Base-by-base conservation (phyloP, 2,113 vertebrate genomes). In the Podocnemis expansa region DNA sequence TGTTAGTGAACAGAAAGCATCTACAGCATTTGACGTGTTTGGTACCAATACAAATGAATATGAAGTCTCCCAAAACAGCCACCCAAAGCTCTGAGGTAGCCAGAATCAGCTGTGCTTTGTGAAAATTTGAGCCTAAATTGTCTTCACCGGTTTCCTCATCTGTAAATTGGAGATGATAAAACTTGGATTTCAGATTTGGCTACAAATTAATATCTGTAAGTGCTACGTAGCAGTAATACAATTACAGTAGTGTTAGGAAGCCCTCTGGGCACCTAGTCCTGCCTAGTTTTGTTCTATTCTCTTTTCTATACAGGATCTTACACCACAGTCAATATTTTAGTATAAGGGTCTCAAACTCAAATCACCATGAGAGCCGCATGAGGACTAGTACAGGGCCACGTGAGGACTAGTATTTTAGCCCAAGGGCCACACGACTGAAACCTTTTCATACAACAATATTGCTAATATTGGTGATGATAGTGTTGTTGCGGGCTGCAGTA, bases 231-330 rank as follows among this genome's bases (percentile, higher is more conserved):
- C 58, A 55, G 67, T 80, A 75, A 38, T 52, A 84, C 10, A 34
- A 21, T 38, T 49, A n/a, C 19, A 0, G 0, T 45, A 45, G 10
- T 10, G 17, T 52, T 0, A 0, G 47, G 22, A 31, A n/a, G 10
- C 51, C 25, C 31, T 73, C 27, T 47, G 38, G 3, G n/a, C 85
- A 89, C n/a, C 21, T 94, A 79, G 43, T 34, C 56, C 54, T 3
- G 0, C 56, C 78, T n/a, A 41, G 70, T 51, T 1, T 0, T 34
- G 52, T 1, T 0, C 2, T 73, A 1, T 70, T n/a, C 60, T 34
- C 58, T 38, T 10, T 70, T n/a, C 63, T 22, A 5, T n/a, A 38
- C 31, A 38, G 63, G 63, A 17, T 70, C 19, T 67, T 70, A 21
- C 14, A 38, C 9, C 2, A 17, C 63, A 70, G 8, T 70, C 8